These are phyloP conservation scores for Vandiemenella viatica DNA, from an alignment of 2,888 invertebrate genomes.

Conservation along the genomic window DNA sequence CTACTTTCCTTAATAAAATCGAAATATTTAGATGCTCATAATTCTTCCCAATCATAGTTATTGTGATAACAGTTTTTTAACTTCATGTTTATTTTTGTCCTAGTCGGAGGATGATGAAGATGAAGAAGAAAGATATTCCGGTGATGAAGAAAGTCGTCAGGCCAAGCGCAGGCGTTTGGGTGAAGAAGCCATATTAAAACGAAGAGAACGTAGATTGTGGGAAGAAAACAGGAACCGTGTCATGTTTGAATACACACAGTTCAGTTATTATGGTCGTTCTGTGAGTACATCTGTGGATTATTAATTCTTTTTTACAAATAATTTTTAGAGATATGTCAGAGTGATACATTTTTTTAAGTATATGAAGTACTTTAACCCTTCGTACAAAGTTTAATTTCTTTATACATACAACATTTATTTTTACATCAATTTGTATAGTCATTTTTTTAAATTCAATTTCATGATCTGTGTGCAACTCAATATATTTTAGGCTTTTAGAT, in stretches of 20 bases:
- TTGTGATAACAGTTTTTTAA: constrained; percentile 2
- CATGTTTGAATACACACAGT: constrained; percentile 83
- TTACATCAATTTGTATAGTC: too few relatives aligned
- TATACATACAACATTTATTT: too few relatives aligned
- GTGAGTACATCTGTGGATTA: constrained; percentile 30
- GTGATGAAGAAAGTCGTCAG: constrained; percentile 31
- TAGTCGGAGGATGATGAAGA: constrained; percentile 25
- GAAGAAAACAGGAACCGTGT: constrained; percentile 64
- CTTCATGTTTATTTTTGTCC: constrained; percentile 3
- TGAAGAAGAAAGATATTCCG: constrained; percentile 22
- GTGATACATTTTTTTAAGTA: too few relatives aligned
- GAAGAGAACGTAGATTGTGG: constrained; percentile 63
- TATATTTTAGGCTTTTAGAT: too few relatives aligned
- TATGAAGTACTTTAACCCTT: too few relatives aligned
- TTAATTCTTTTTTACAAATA: not conserved
- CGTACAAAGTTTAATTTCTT: too few relatives aligned
- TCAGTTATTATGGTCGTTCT: constrained; percentile 70
- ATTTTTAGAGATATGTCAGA: too few relatives aligned
- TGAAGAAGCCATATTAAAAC: constrained; percentile 43
- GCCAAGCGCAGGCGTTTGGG: constrained; percentile 40
- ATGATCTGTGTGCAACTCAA: too few relatives aligned
- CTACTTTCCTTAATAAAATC: too few relatives aligned
- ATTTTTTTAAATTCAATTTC: too few relatives aligned
- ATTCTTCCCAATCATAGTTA: too few relatives aligned
- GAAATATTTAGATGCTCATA: too few relatives aligned